phyloP scores from a whole-genome alignment of 1,140 invertebrate species.

The Zaprionus ornatus region DNA sequence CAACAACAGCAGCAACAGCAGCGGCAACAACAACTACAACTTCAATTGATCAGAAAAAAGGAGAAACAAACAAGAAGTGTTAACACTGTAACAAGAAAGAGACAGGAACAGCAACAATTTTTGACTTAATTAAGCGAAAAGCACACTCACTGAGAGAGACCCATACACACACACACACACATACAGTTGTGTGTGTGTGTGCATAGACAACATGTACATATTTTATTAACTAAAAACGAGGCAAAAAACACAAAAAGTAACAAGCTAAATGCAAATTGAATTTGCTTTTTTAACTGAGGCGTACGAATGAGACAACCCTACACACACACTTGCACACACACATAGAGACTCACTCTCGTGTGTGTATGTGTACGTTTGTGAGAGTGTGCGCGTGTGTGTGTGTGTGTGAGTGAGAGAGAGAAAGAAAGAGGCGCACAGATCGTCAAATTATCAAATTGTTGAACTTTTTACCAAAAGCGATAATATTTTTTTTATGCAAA shows the following conservation, averaged over 20 bases:
- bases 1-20: conserved; percentile 52
- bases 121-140: conserved; percentile 68
- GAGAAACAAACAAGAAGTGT: conserved; percentile 33
- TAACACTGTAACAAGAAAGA: conserved; percentile 28
- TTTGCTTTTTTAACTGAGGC: conserved; percentile 47
- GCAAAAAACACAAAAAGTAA: conserved; percentile 44
- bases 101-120: conserved; percentile 61
- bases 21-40: conserved; percentile 57
- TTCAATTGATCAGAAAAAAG: conserved; percentile 62
- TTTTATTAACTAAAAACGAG: conserved; percentile 74
- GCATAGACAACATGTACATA: conserved; percentile 76
- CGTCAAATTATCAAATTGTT: conserved; percentile 67
- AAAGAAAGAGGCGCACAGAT: background rate
- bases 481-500: conserved; percentile 64
- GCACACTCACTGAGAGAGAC: conserved; percentile 23
- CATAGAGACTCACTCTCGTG: conserved; percentile 22
- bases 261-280: conserved; percentile 39
- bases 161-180: conserved; percentile 17
- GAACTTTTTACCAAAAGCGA: conserved; percentile 73
- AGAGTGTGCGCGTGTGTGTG: background rate
- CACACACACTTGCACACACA: conserved; percentile 20
- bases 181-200: conserved; percentile 32
- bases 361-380: background rate
- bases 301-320: conserved; percentile 57
- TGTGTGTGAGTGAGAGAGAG: background rate